phyloP scores from a whole-genome alignment of 1,140 invertebrate genomes.

The Eubasilissa regina region DNA sequence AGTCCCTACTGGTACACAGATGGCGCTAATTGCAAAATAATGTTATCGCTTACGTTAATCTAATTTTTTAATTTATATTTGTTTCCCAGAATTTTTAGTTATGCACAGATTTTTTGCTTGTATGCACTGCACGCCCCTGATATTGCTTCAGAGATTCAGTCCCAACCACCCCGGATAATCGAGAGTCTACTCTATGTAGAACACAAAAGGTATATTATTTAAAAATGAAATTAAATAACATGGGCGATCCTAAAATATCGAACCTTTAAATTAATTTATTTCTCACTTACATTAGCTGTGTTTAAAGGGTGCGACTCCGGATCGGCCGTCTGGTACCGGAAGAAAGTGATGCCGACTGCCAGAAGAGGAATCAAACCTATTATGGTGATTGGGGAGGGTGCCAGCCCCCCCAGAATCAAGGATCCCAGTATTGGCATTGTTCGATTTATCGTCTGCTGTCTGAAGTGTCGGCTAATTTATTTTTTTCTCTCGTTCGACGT shows the following conservation, averaged over 20 bases:
- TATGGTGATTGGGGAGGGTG: constrained; percentile 72
- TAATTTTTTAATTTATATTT: too few species aligned
- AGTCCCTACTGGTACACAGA: too few species aligned
- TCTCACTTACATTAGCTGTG: constrained; percentile 76
- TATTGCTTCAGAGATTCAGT: too few species aligned
- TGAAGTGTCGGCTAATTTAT: too few species aligned
- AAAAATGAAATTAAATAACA: not conserved
- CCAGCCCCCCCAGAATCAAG: constrained; percentile 66
- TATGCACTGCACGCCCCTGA: too few species aligned
- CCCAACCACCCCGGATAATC: too few species aligned
- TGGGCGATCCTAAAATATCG: not conserved
- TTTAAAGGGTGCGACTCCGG: constrained; percentile 85
- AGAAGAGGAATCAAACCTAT: constrained; percentile 85
- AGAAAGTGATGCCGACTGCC: constrained; percentile 84
- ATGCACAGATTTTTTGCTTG: too few species aligned
- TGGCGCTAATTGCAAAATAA: too few species aligned
- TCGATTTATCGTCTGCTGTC: constrained; percentile 50
- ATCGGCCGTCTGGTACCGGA: constrained; percentile 85
- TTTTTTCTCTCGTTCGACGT: constrained; percentile 36
- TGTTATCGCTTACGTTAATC: too few species aligned
- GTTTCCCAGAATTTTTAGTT: too few species aligned
- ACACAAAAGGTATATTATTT: too few species aligned
- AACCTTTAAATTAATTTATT: constrained; percentile 4
- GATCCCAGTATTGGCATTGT: constrained; percentile 65
- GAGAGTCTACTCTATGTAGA: too few species aligned